A percentile compares a stretch with the other conserved stretches of the same genome.
Conservation (phyloP, 2,888 invertebrate genomes). For the Cosmopolites sordidus region DNA sequence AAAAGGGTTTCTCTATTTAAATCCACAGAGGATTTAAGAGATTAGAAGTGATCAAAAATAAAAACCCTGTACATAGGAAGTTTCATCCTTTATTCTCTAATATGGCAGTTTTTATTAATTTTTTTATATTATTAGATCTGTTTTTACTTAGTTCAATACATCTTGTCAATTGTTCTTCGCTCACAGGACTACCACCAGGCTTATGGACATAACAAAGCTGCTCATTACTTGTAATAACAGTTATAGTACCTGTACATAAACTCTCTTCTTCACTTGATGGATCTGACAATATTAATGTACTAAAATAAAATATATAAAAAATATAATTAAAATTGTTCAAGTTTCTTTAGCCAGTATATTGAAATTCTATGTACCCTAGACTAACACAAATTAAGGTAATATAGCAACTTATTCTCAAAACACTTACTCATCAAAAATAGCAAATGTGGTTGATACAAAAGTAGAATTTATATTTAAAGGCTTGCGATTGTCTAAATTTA, state of each 20-base stretch:
- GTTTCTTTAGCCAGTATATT: no score
- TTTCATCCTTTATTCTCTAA: background rate
- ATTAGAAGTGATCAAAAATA: no score
- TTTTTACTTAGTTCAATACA: constrained; percentile 60
- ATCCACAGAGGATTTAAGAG: no score
- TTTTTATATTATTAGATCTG: constrained; percentile 45
- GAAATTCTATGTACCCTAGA: no score
- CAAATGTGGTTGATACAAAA: constrained; percentile 71
- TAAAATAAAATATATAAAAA: constrained; percentile 48
- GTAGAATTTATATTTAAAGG: constrained; percentile 56
- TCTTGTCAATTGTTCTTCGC: constrained; percentile 54
- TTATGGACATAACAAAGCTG: constrained; percentile 65
- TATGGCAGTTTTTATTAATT: constrained; percentile 14
- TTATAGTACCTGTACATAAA: constrained; percentile 64
- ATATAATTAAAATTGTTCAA: constrained; percentile 1
- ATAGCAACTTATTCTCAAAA: background rate
- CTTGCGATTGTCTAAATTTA: constrained; percentile 54
- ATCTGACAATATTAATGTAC: constrained; percentile 66
- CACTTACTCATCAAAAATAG: constrained; percentile 66
- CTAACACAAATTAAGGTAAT: no score
- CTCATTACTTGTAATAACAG: constrained; percentile 61
- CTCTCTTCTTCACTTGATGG: constrained; percentile 81
- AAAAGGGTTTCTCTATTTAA: no score
- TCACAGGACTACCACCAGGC: constrained; percentile 67
- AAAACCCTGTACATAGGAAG: no score